A percentile compares a stretch with the other conserved stretches of the same genome.
Conservation (phyloP, 2,113 vertebrate species). For the Xerus inauris region DNA sequence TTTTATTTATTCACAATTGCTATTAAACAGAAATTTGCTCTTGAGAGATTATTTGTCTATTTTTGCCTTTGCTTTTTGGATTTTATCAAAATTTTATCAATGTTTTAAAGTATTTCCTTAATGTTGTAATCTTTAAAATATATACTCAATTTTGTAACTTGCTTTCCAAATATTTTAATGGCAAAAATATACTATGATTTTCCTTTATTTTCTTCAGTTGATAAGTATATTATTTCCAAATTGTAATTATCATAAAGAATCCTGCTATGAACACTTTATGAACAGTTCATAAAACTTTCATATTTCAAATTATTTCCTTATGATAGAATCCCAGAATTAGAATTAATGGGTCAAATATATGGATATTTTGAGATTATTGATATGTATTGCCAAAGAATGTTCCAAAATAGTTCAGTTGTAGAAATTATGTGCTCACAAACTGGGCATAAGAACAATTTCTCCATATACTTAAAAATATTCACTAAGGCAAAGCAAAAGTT, state of each 20-base stretch:
- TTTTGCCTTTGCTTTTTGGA: background rate
- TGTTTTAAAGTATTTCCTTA: too few species aligned
- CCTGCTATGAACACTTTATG: background rate
- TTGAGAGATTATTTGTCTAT: background rate
- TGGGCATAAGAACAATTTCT: background rate
- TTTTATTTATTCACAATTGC: too few species aligned
- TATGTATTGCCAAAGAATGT: background rate
- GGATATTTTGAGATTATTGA: background rate
- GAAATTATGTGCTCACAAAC: background rate
- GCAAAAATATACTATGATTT: background rate
- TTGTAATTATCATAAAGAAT: background rate
- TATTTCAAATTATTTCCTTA: conserved; percentile 17
- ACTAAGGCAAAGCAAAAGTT: background rate
- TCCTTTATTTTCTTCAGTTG: background rate
- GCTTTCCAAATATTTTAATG: background rate
- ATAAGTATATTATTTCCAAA: background rate
- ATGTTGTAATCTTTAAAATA: background rate
- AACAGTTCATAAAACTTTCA: background rate
- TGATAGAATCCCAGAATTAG: background rate
- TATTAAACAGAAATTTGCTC: too few species aligned
- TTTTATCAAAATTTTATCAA: background rate
- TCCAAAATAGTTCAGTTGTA: background rate
- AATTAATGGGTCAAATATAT: background rate
- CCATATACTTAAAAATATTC: background rate
- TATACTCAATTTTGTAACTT: background rate